These are phyloP conservation scores for Brevimyrus niger DNA, from an alignment of 2,113 vertebrate species.

Conservation along the genomic window DNA sequence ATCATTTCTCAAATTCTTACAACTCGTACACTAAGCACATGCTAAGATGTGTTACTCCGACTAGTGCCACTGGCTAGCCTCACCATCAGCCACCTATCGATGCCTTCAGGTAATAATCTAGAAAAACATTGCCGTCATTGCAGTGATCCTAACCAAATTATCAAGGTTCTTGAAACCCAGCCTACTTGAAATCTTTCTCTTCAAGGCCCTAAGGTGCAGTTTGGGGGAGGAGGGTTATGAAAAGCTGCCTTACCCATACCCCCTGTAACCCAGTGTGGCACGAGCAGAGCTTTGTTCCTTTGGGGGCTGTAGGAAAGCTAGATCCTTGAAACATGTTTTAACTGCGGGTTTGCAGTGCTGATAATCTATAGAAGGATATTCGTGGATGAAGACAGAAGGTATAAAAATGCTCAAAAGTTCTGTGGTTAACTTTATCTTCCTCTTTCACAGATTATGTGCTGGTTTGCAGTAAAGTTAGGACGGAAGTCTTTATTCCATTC, in stretches of 20 bases:
- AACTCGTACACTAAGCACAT: neutral
- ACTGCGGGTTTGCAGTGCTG: neutral
- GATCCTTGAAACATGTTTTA: neutral
- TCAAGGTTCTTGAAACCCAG: neutral
- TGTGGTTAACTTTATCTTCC: neutral
- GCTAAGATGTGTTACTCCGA: neutral
- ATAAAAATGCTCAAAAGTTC: neutral
- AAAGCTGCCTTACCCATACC: neutral
- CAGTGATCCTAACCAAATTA: neutral
- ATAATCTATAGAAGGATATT: neutral
- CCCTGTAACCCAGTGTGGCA: neutral
- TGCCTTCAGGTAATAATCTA: neutral
- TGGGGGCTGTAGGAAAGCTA: neutral
- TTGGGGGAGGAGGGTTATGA: neutral
- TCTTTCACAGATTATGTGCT: neutral
- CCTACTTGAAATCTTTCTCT: neutral
- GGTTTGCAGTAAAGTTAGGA: neutral
- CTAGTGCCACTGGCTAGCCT: neutral
- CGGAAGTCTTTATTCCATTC: no score
- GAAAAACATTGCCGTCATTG: neutral
- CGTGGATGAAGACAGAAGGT: neutral
- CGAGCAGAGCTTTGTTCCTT: neutral
- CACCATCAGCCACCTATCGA: neutral
- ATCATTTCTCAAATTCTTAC: neutral
- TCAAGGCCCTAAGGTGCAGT: neutral